Conservation (phyloP, 1,140 invertebrate genomes). For the Dinoponera quadriceps region DNA sequence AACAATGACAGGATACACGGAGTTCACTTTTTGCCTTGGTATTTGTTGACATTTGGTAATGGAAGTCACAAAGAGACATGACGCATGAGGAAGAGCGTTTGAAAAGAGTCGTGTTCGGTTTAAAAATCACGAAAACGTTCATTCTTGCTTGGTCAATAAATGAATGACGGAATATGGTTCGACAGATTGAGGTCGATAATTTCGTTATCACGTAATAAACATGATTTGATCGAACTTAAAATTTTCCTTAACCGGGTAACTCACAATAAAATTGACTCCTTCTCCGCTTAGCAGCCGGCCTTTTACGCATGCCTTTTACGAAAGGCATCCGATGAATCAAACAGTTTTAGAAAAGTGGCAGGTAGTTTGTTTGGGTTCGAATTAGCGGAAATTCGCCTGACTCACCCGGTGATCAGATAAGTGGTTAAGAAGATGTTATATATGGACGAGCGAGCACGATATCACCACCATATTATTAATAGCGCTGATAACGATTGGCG, state of each 20-base stretch:
- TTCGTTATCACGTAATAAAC: not conserved
- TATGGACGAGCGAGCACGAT: not conserved
- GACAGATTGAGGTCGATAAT: not conserved
- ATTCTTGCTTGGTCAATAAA: not conserved
- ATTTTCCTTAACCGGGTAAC: not conserved
- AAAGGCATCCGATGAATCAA: not conserved
- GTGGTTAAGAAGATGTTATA: not conserved
- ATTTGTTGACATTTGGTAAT: conserved; percentile 8
- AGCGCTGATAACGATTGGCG: conserved; percentile 2
- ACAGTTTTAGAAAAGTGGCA: not conserved
- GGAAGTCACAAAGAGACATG: not conserved
- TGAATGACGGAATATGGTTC: not conserved
- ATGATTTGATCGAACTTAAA: not conserved
- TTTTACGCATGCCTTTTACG: too few relatives aligned
- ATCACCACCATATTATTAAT: not conserved
- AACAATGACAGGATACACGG: too few relatives aligned
- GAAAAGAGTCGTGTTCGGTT: too few relatives aligned
- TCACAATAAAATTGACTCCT: not conserved
- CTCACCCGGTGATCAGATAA: not conserved
- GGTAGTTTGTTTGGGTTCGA: not conserved
- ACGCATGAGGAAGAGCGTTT: too few relatives aligned
- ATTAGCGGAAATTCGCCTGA: not conserved
- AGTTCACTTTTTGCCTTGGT: too few relatives aligned
- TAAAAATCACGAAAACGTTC: too few relatives aligned
- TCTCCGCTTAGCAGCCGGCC: not conserved